phyloP scores from a whole-genome alignment of 2,888 invertebrate genomes.

The Cecidostiba fungosa region DNA sequence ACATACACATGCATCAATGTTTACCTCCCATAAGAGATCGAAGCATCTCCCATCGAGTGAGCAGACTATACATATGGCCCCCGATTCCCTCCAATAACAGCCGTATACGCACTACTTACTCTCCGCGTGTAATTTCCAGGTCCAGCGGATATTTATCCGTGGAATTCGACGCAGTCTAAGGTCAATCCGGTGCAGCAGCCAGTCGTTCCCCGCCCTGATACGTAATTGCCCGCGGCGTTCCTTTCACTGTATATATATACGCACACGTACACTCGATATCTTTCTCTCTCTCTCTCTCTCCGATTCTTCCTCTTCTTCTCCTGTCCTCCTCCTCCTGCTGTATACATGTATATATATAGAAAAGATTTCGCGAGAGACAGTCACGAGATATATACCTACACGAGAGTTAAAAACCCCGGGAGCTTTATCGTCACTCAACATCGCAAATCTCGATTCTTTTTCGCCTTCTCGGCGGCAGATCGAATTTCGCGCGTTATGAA shows the following conservation, averaged over 20 bases:
- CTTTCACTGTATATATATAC: conserved; percentile 12
- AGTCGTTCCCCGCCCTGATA: conserved; percentile 6
- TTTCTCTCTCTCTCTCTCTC: conserved; percentile 33
- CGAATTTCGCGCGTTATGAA: conserved; percentile 24
- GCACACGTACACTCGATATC: conserved; percentile 17
- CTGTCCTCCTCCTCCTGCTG: conserved; percentile 60
- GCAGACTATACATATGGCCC: neutral
- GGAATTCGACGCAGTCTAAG: conserved; percentile 64
- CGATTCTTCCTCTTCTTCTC: conserved; percentile 38
- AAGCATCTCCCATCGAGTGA: too few relatives aligned
- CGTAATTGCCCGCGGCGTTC: conserved; percentile 60
- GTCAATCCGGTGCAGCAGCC: conserved; percentile 56
- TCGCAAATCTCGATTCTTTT: conserved; percentile 54
- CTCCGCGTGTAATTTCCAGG: neutral
- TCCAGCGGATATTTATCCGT: conserved; percentile 14
- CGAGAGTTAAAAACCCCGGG: conserved; percentile 44
- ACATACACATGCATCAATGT: too few relatives aligned
- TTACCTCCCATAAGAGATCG: neutral
- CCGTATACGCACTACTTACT: neutral
- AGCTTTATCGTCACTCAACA: conserved; percentile 56
- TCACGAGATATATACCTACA: conserved; percentile 33
- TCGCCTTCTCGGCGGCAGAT: conserved; percentile 23
- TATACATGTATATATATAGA: conserved; percentile 10
- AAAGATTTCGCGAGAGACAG: conserved; percentile 40
- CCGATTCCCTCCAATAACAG: conserved; percentile 12